These are phyloP conservation scores for Bufo bufo DNA, from an alignment of 2,113 vertebrate species.

Conservation along the genomic window DNA sequence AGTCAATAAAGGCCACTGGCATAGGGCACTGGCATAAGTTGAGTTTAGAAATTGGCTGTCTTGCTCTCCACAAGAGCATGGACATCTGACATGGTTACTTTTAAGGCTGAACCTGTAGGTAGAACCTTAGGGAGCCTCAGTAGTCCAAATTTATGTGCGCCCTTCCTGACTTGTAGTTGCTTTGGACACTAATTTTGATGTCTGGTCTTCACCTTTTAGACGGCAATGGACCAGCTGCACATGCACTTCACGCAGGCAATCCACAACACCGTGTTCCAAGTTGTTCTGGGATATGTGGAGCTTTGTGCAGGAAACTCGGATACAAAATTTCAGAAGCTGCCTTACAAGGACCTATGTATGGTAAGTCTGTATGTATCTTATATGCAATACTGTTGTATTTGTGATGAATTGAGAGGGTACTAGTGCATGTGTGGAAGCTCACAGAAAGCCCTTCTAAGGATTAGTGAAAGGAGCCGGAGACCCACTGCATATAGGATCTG, in stretches of 20 bases:
- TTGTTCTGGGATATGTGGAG: constrained; percentile 97
- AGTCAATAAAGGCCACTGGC: no score
- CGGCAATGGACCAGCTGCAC: constrained; percentile 98
- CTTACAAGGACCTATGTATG: constrained; percentile 96
- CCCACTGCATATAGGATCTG: no score
- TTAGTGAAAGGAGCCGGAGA: no score
- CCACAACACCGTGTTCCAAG: constrained; percentile 98
- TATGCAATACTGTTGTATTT: no score
- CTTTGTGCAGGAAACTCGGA: constrained; percentile 95
- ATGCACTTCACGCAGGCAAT: constrained; percentile 99
- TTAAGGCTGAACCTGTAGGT: no score
- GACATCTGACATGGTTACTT: no score
- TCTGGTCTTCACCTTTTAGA: constrained; percentile 72
- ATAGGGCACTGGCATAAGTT: no score
- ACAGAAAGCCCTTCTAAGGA: neutral
- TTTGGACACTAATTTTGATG: neutral
- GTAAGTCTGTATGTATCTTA: constrained; percentile 69
- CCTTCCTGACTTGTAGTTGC: no score
- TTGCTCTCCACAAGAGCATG: no score
- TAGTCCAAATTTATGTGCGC: no score
- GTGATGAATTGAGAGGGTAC: neutral
- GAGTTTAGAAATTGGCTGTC: no score
- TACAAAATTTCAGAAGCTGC: constrained; percentile 98
- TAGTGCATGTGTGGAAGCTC: neutral
- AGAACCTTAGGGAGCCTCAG: no score